These are phyloP conservation scores for Drosophila mercatorum DNA, from an alignment of 2,888 invertebrate species.

Conservation along the genomic window DNA sequence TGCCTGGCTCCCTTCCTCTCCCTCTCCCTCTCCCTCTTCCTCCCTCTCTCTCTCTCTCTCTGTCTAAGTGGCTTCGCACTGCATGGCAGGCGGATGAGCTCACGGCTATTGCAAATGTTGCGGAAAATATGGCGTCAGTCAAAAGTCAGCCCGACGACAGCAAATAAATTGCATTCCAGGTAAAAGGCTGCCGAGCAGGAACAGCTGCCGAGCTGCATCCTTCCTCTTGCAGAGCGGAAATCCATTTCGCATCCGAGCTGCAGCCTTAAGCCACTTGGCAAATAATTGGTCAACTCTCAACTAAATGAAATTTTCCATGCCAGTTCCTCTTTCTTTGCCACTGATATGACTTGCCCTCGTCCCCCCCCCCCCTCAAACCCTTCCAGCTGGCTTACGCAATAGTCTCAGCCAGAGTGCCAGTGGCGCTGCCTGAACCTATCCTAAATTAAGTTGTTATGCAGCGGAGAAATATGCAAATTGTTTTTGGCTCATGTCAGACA, in stretches of 20 bases:
- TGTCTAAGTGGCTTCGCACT: conserved; percentile 4
- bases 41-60: not conserved
- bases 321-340: not conserved
- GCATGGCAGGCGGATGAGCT: conserved; percentile 51
- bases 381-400: conserved; percentile 31
- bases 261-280: conserved; percentile 39
- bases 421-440: conserved; percentile 44
- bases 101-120: conserved; percentile 77
- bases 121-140: conserved; percentile 83
- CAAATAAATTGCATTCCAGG: conserved; percentile 82
- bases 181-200: conserved; percentile 20
- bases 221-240: conserved; percentile 8
- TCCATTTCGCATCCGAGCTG: conserved; percentile 9
- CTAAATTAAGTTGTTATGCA: conserved; percentile 83
- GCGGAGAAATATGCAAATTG: conserved; percentile 82
- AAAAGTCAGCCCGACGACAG: conserved; percentile 82
- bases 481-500: conserved; percentile 83
- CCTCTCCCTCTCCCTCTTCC: conserved; percentile 20
- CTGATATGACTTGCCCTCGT: conserved; percentile 2
- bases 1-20: conserved; percentile 18
- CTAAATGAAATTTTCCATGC: conserved; percentile 37
- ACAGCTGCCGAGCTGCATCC: not conserved
- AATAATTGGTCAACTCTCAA: conserved; percentile 48
- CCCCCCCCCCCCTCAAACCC: not conserved
- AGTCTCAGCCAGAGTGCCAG: conserved; percentile 7